Percentiles rank a stretch among this genome's conserved stretches.
These are phyloP conservation scores for Psilopsiagon aurifrons DNA, from an alignment of 2,113 vertebrate genomes.

Conservation along the genomic window DNA sequence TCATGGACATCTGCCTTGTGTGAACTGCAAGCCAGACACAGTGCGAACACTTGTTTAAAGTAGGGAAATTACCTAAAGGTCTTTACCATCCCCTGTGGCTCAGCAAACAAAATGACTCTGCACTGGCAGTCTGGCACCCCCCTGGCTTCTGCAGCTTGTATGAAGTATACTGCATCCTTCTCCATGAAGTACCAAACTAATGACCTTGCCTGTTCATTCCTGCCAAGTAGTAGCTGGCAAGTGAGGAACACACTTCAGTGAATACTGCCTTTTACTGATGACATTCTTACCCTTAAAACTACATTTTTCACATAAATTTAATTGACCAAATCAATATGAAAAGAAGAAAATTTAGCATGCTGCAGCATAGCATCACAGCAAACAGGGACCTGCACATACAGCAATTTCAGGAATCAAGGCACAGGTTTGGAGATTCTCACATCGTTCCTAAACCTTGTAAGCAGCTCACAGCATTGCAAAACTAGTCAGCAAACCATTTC, in stretches of 20 bases:
- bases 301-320: not conserved
- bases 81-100: not conserved
- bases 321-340: not conserved
- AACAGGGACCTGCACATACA: not conserved
- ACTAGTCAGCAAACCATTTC: not conserved
- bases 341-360: not conserved
- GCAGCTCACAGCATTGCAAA: not conserved
- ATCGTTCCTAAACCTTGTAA: not conserved
- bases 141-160: not conserved
- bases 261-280: not conserved
- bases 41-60: not conserved
- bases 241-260: not conserved
- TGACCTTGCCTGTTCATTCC: not conserved
- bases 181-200: constrained; percentile 12
- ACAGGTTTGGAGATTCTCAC: not conserved
- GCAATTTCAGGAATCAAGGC: not conserved
- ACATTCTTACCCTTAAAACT: not conserved
- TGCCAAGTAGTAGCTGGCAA: constrained; percentile 28
- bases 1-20: not conserved
- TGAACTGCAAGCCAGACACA: not conserved
- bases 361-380: not conserved
- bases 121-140: not conserved
- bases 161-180: not conserved
- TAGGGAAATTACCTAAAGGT: not conserved
- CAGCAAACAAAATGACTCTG: not conserved